Evolutionary conservation across 2,888 invertebrate genomes (phyloP).

Genomic region (Hydroisotoma schaefferi): DNA sequence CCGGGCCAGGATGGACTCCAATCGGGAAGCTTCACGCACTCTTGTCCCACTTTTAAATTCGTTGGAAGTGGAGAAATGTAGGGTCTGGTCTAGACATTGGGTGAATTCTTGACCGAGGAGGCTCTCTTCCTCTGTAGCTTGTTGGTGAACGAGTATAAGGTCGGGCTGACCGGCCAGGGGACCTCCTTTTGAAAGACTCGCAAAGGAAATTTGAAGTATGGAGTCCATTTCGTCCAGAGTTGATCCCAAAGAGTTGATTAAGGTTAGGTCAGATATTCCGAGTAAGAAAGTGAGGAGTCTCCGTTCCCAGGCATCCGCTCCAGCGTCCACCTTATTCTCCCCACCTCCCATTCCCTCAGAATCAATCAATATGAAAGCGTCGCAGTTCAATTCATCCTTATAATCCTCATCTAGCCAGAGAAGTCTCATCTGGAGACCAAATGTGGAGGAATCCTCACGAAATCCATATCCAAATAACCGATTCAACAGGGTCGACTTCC

Average conservation of each 20-base stretch:
- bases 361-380: conserved; percentile 21
- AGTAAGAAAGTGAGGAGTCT: conserved; percentile 14
- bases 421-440: conserved; percentile 7
- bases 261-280: conserved; percentile 12
- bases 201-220: conserved; percentile 12
- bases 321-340: conserved; percentile 5
- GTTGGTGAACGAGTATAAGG: conserved; percentile 4
- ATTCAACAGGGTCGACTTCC: conserved; percentile 33
- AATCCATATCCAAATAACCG: conserved; percentile 25
- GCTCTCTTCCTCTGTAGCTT: no score
- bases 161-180: background rate
- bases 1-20: conserved; percentile 12
- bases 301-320: conserved; percentile 10
- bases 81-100: background rate
- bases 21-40: background rate
- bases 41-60: conserved; percentile 8
- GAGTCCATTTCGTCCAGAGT: conserved; percentile 8
- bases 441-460: conserved; percentile 3
- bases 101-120: conserved; percentile 2
- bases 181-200: background rate
- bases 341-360: conserved; percentile 14
- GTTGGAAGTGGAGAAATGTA: background rate
- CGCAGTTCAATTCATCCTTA: conserved; percentile 3
- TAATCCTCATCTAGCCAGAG: conserved; percentile 4
- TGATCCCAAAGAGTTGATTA: background rate